Percentiles rank a stretch among this genome's conserved stretches.
These are phyloP conservation scores for Aphelocoma coerulescens DNA, from an alignment of 2,113 vertebrate genomes.

Conservation along the genomic window DNA sequence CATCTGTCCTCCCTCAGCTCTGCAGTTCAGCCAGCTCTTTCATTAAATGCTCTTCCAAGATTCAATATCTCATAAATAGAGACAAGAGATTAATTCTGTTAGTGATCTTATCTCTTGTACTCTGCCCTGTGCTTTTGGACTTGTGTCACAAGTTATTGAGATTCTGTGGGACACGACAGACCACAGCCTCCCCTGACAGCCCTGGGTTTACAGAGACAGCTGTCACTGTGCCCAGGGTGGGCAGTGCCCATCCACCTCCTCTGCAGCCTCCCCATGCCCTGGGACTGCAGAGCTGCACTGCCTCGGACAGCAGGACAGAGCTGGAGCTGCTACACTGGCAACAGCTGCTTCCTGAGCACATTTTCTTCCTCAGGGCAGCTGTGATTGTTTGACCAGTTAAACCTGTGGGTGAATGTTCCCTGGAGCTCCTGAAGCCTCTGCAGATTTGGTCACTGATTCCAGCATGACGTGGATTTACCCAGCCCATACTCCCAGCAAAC, in stretches of 20 bases:
- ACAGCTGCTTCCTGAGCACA: neutral
- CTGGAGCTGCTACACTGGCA: fast-evolving
- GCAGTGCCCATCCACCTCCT: neutral
- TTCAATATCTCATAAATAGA: neutral
- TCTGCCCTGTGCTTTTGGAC: neutral
- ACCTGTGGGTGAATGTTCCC: neutral
- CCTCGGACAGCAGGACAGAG: neutral
- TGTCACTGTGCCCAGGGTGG: fast-evolving
- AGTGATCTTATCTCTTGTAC: neutral
- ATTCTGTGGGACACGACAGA: neutral
- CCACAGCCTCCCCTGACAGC: neutral
- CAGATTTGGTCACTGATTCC: neutral
- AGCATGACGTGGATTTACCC: neutral
- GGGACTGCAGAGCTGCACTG: neutral
- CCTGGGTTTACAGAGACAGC: fast-evolving
- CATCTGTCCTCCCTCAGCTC: neutral
- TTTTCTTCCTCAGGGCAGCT: neutral
- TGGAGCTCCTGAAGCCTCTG: neutral
- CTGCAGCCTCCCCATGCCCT: fast-evolving
- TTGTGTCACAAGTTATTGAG: neutral
- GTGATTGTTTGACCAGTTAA: fast-evolving
- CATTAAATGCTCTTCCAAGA: neutral
- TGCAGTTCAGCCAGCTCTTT: neutral
- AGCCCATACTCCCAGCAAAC: neutral
- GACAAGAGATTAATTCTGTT: neutral